A percentile compares a stretch with the other conserved stretches of the same genome.
Evolutionary conservation across 2,888 invertebrate species (phyloP).

Genomic region (Drosophila anomalata): DNA sequence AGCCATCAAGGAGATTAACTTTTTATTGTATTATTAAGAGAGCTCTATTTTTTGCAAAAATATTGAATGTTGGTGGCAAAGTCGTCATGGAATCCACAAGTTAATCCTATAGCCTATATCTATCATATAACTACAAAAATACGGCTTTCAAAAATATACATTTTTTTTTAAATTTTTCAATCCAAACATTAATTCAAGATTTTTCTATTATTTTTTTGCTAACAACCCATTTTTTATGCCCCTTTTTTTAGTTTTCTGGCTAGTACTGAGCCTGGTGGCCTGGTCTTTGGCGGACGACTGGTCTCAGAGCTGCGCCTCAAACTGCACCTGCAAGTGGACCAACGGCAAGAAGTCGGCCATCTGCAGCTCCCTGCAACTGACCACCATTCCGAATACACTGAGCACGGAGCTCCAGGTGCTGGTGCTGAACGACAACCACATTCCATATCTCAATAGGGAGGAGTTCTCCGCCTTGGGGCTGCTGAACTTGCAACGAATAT

Average conservation of each 20-base stretch:
- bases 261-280: slow-evolving; percentile 58
- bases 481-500: slow-evolving; percentile 93
- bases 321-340: slow-evolving; percentile 96
- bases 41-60: too few species aligned
- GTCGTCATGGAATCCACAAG: too few species aligned
- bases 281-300: slow-evolving; percentile 88
- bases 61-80: too few species aligned
- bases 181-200: too few species aligned
- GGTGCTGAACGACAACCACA: slow-evolving; percentile 92
- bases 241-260: slow-evolving; percentile 43
- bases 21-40: neutral
- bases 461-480: slow-evolving; percentile 92
- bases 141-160: too few species aligned
- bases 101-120: too few species aligned
- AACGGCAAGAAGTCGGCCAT: slow-evolving; percentile 95
- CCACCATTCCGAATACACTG: slow-evolving; percentile 89
- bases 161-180: too few species aligned
- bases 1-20: neutral
- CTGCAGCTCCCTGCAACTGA: slow-evolving; percentile 92
- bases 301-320: slow-evolving; percentile 92
- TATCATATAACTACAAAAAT: too few species aligned
- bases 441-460: slow-evolving; percentile 90
- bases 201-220: too few species aligned
- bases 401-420: slow-evolving; percentile 90
- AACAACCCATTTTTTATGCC: slow-evolving; percentile 10